Evolutionary conservation across 1,140 invertebrate genomes (phyloP).

Genomic region (Homarus americanus): DNA sequence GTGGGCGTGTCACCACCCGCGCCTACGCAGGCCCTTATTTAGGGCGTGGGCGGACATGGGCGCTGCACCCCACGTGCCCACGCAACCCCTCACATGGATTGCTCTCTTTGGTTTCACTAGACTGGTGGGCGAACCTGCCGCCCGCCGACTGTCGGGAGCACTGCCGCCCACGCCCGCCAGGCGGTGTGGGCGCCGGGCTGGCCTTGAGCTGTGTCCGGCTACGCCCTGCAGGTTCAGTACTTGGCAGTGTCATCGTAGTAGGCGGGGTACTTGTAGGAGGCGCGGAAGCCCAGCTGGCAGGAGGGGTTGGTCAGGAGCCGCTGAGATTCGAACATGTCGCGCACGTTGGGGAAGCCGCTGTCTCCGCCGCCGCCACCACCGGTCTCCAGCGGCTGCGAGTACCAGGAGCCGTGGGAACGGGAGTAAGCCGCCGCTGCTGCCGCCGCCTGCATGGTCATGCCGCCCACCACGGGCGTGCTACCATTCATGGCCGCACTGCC

Average conservation of each 20-base stretch:
- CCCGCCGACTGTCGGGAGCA: not conserved
- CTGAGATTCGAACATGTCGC: conserved; percentile 75
- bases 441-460: conserved; percentile 65
- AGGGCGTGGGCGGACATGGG: conserved; percentile 18
- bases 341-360: conserved; percentile 73
- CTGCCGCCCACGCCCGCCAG: not conserved
- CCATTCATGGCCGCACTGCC: conserved; percentile 63
- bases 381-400: conserved; percentile 67
- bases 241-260: conserved; percentile 74
- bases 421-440: conserved; percentile 71
- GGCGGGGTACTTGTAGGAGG: conserved; percentile 74
- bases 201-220: not conserved
- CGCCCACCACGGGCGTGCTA: conserved; percentile 55
- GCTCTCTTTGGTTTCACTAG: conserved; percentile 70
- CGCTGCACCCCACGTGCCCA: not conserved
- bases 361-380: conserved; percentile 12
- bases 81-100: conserved; percentile 8
- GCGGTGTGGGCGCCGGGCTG: not conserved
- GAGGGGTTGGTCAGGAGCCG: conserved; percentile 73
- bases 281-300: conserved; percentile 75
- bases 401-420: conserved; percentile 67
- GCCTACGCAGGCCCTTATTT: not conserved
- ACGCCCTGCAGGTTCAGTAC: conserved; percentile 42
- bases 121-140: not conserved
- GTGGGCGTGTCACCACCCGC: not conserved